A percentile compares a stretch with the other conserved stretches of the same genome.
Evolutionary conservation across 2,797 vertebrate species (phyloP).

Genomic region (Rhabdomys pumilio): DNA sequence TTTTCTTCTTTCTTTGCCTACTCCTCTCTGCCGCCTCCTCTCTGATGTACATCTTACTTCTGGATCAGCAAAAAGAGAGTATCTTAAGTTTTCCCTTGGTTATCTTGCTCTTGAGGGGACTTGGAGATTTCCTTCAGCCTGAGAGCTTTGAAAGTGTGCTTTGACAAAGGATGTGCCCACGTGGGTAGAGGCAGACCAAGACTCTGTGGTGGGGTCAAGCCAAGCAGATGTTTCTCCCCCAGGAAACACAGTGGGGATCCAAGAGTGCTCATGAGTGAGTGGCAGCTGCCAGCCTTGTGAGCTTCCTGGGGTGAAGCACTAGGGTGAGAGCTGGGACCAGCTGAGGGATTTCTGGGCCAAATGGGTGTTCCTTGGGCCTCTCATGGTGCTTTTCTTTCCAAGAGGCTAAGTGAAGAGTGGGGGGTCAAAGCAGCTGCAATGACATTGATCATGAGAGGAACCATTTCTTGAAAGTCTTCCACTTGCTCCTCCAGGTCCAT

Average conservation of each 20-base stretch:
- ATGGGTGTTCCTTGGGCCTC: conserved; percentile 70
- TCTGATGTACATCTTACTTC: conserved; percentile 72
- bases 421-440: conserved; percentile 47
- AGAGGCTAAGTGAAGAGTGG: background rate
- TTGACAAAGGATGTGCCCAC: background rate
- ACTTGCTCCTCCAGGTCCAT: background rate
- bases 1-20: conserved; percentile 63
- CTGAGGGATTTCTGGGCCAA: conserved; percentile 73
- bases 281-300: conserved; percentile 71
- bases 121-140: background rate
- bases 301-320: conserved; percentile 46
- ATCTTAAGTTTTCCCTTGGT: conserved; percentile 84
- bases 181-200: background rate
- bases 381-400: conserved; percentile 58
- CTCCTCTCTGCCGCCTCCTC: too few species aligned
- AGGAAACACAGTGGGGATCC: conserved; percentile 55
- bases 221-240: conserved; percentile 60
- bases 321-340: conserved; percentile 57
- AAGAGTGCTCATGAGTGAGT: conserved; percentile 11
- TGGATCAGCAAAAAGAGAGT: conserved; percentile 74
- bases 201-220: background rate
- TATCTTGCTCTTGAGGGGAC: conserved; percentile 19
- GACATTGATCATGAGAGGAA: background rate
- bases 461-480: background rate
- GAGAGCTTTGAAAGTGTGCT: background rate